These are phyloP conservation scores for Oncorhynchus mykiss DNA, from an alignment of 2,113 vertebrate genomes.

Conservation along the genomic window DNA sequence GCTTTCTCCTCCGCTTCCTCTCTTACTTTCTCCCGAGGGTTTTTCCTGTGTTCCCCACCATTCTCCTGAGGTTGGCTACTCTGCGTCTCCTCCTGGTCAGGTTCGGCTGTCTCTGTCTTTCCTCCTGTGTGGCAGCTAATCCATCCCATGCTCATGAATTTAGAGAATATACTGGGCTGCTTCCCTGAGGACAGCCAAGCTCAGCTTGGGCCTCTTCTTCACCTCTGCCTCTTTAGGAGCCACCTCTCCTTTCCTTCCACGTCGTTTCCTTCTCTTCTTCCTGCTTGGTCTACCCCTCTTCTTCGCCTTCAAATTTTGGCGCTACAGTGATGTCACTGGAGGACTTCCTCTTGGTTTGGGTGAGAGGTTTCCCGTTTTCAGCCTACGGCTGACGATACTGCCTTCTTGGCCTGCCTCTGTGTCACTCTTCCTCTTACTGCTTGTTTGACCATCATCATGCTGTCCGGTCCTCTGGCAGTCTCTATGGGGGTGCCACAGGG, in stretches of 20 bases:
- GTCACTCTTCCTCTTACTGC: slow-evolving; percentile 90
- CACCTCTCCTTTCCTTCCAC: slow-evolving; percentile 42
- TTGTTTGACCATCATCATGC: slow-evolving; percentile 69
- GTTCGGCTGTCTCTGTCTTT: slow-evolving; percentile 67
- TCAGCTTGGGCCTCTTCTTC: slow-evolving; percentile 79
- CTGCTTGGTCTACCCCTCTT: slow-evolving; percentile 10
- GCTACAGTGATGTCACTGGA: slow-evolving; percentile 58
- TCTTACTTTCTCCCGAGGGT: not conserved
- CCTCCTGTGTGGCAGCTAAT: slow-evolving; percentile 70
- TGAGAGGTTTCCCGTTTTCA: slow-evolving; percentile 76
- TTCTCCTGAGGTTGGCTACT: slow-evolving; percentile 16
- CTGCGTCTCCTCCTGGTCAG: slow-evolving; percentile 61
- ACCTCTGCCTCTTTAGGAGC: slow-evolving; percentile 62
- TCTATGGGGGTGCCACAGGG: no score
- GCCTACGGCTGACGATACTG: slow-evolving; percentile 14
- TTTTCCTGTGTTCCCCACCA: not conserved
- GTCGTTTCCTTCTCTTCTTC: slow-evolving; percentile 31
- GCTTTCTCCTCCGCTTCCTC: slow-evolving; percentile 39
- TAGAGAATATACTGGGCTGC: slow-evolving; percentile 96
- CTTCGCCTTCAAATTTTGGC: not conserved
- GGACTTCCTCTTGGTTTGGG: slow-evolving; percentile 91
- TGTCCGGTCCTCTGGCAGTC: no score
- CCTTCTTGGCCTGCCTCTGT: slow-evolving; percentile 81
- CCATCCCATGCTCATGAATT: slow-evolving; percentile 89
- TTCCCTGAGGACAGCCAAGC: slow-evolving; percentile 88